Evolutionary conservation across 2,797 vertebrate species (phyloP).

Genomic region (Pseudochirops corinnae): DNA sequence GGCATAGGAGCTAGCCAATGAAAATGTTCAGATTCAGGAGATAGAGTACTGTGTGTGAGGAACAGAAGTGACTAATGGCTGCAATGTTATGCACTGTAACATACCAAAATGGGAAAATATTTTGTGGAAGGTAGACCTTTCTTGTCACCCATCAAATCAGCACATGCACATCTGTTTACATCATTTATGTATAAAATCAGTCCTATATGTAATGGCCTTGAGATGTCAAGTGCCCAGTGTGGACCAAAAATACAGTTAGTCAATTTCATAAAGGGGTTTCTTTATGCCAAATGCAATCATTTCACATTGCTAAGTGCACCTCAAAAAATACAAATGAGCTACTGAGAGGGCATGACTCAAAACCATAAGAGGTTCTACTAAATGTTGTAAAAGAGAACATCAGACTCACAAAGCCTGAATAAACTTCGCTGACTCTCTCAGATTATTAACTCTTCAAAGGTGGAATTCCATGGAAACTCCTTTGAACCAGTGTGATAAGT

Average conservation of each 20-base stretch:
- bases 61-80: too few relatives aligned
- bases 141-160: too few relatives aligned
- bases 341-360: neutral
- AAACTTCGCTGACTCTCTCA: neutral
- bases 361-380: neutral
- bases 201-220: too few relatives aligned
- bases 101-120: too few relatives aligned
- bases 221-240: neutral
- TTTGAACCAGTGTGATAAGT: neutral
- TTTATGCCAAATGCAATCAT: neutral
- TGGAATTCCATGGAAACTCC: slow-evolving; percentile 44
- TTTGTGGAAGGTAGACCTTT: too few relatives aligned
- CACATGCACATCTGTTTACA: neutral
- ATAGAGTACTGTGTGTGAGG: too few relatives aligned
- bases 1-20: too few relatives aligned
- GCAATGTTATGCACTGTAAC: too few relatives aligned
- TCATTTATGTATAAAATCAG: neutral
- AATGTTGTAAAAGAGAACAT: neutral
- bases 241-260: too few relatives aligned
- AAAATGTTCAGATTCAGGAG: too few relatives aligned
- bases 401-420: neutral
- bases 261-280: neutral
- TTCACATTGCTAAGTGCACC: neutral
- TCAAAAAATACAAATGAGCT: neutral
- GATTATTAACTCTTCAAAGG: neutral